Base-by-base conservation (phyloP, 2,888 invertebrate species). In the Hylaea fasciaria region DNA sequence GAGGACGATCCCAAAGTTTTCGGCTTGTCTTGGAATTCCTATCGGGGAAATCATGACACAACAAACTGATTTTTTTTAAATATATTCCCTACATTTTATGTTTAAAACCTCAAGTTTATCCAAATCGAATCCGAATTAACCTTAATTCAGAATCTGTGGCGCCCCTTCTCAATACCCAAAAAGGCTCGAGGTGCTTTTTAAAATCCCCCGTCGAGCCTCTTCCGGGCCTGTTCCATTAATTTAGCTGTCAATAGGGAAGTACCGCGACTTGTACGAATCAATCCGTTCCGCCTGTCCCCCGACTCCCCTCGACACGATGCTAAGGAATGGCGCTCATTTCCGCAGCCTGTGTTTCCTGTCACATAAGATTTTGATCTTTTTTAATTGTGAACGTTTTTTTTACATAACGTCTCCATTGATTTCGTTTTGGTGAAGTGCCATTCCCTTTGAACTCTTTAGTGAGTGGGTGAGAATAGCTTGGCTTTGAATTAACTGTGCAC, bases 341-440 rank as follows among this genome's bases (percentile, higher is more conserved):
- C 56, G 41, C 22, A 29, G 17, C 4, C 52, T 52, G 28, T 56
- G 61, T 56, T 62, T 62, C 61, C 61, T 62, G 61, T 48, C 61
- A 41, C 45, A 54, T 44, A 17, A 14, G 43, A 57, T 62, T 57
- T 56, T 46, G 46, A 46, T 60, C 35, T 17, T 45, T 50, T 45
- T 46, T 49, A 49, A 37, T 51, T 3, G 17, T 12, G 40, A 28
- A 48, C n/a, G n/a, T n/a, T n/a, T n/a, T n/a, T 59, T 40, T 22
- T 16, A 16, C n/a, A 28, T 39, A n/a, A 3, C 22, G 17, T 11
- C 16, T 4, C n/a, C 12, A 11, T 43, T n/a, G n/a, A n/a, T n/a
- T n/a, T n/a, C n/a, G n/a, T n/a, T n/a, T n/a, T n/a, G n/a, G n/a
- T n/a, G n/a, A n/a, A n/a, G n/a, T n/a, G n/a, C n/a, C n/a, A n/a